Conservation (phyloP, 2,888 invertebrate species). For the Anarsia innoxiella region DNA sequence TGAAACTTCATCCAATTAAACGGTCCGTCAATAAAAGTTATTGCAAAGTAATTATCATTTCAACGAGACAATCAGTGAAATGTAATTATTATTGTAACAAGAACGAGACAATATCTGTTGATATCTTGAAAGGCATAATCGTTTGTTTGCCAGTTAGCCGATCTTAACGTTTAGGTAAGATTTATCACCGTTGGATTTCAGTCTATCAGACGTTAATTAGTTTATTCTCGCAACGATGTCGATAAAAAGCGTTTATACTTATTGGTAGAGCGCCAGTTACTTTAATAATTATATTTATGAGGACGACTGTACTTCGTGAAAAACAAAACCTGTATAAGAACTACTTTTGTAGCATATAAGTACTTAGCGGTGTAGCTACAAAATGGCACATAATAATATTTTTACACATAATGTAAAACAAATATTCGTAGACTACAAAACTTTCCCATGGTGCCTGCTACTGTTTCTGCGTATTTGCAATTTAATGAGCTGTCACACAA, state of each 20-base stretch:
- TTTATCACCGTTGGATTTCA: conserved; percentile 18
- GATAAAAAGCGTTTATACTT: too few species aligned
- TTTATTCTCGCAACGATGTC: too few species aligned
- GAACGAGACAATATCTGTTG: conserved; percentile 23
- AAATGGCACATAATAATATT: too few species aligned
- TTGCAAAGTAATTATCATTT: conserved; percentile 33
- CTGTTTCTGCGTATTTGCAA: conserved; percentile 19
- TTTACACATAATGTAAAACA: too few species aligned
- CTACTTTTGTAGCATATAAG: too few species aligned
- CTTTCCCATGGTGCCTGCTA: conserved; percentile 13
- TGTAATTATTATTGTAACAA: conserved; percentile 29
- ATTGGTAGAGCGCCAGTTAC: too few species aligned
- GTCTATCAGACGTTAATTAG: conserved; percentile 27
- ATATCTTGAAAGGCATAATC: conserved; percentile 18
- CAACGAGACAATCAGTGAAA: conserved; percentile 32
- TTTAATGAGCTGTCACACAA: conserved; percentile 18
- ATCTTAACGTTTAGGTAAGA: conserved; percentile 18
- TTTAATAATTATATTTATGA: too few species aligned
- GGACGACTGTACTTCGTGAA: too few species aligned
- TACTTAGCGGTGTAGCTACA: too few species aligned
- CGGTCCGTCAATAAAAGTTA: conserved; percentile 29
- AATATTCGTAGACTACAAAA: too few species aligned
- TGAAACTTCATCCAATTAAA: conserved; percentile 21
- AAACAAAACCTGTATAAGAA: too few species aligned
- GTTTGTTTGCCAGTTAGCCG: conserved; percentile 16